These are phyloP conservation scores for Cheilinus undulatus DNA, from an alignment of 2,113 vertebrate genomes.

Conservation along the genomic window DNA sequence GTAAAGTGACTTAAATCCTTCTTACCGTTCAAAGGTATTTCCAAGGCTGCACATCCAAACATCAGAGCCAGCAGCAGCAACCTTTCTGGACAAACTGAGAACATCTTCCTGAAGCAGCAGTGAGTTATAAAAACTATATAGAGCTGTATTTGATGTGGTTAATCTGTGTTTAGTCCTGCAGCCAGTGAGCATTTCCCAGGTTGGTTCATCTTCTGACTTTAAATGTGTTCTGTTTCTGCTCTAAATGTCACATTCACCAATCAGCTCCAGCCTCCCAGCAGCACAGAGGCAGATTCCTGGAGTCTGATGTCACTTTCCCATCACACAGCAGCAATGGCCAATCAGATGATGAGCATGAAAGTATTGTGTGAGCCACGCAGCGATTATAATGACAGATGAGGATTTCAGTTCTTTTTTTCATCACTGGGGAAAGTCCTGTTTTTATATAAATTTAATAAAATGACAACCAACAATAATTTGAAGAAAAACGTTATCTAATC, in stretches of 20 bases:
- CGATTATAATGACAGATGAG: no score
- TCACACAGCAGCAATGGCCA: background rate
- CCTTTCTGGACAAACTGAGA: background rate
- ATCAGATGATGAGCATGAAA: background rate
- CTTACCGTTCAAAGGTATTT: slow-evolving; percentile 48
- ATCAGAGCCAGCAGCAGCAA: slow-evolving; percentile 11
- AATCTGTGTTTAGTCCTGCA: background rate
- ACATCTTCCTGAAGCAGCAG: slow-evolving; percentile 4
- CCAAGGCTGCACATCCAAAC: background rate
- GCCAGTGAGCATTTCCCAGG: background rate
- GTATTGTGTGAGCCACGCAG: no score
- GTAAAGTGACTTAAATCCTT: background rate
- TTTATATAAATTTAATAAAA: no score
- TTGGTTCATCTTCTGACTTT: no score
- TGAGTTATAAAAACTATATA: background rate
- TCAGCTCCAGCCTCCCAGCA: background rate
- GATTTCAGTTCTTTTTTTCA: no score
- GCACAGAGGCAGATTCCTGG: slow-evolving; percentile 4
- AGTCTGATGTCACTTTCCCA: slow-evolving; percentile 47
- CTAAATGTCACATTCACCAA: slow-evolving; percentile 7
- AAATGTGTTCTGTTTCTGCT: background rate
- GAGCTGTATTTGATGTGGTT: background rate
- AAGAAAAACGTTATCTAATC: no score
- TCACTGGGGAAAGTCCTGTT: no score
- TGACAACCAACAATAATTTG: no score